Evolutionary conservation across 2,797 vertebrate species (phyloP).

Genomic region (Gambelia wislizenii): DNA sequence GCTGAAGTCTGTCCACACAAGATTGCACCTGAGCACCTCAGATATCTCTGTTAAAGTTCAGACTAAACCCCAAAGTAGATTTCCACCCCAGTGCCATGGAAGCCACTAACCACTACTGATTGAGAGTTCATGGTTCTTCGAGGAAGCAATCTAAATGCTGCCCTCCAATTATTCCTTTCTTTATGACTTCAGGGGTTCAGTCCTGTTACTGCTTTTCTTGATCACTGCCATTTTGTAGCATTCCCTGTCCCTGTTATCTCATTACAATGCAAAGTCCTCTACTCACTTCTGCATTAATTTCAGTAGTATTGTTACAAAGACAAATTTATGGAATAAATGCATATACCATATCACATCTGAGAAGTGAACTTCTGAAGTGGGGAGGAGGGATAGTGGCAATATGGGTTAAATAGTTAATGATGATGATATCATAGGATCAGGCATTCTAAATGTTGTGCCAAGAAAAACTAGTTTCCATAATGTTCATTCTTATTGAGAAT

Average conservation of each 20-base stretch:
- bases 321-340: background rate
- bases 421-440: background rate
- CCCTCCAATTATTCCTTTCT: constrained; percentile 15
- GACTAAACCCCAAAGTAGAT: too few species aligned
- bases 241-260: background rate
- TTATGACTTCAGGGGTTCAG: background rate
- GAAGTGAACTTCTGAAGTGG: background rate
- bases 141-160: constrained; percentile 24
- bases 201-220: background rate
- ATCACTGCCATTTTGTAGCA: background rate
- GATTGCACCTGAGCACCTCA: too few species aligned
- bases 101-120: too few species aligned
- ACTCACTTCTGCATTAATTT: background rate
- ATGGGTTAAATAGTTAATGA: background rate
- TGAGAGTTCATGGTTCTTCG: background rate
- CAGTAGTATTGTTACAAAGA: background rate
- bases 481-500: background rate
- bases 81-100: too few species aligned
- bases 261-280: background rate
- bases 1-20: too few species aligned
- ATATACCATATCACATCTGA: background rate
- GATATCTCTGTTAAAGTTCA: too few species aligned
- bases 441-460: background rate
- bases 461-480: background rate
- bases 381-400: too few species aligned